Evolutionary conservation across 1,140 invertebrate species (phyloP).

Genomic region (Trichoplusia ni): DNA sequence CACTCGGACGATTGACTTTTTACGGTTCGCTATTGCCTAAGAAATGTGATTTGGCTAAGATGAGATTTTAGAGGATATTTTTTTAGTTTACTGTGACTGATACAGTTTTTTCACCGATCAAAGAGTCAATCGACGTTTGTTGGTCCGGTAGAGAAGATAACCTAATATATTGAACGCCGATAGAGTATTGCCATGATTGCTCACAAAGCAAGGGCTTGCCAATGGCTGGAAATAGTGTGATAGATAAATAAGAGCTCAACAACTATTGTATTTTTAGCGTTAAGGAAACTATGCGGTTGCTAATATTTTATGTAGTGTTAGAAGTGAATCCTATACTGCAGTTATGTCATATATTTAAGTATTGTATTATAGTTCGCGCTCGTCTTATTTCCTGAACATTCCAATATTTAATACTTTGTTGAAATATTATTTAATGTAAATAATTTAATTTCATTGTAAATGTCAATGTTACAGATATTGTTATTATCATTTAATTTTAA

Average conservation of each 20-base stretch:
- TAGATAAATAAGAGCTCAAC: conserved; percentile 68
- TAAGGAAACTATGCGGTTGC: conserved; percentile 53
- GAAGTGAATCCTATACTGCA: conserved; percentile 48
- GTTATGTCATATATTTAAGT: conserved; percentile 47
- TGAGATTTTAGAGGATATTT: not conserved
- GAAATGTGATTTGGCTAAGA: not conserved
- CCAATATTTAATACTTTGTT: conserved; percentile 44
- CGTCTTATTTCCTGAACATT: conserved; percentile 55
- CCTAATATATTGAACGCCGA: conserved; percentile 37
- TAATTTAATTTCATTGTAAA: conserved; percentile 36
- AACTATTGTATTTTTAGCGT: conserved; percentile 47
- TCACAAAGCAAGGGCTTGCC: conserved; percentile 56
- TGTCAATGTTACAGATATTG: conserved; percentile 33
- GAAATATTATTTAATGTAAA: conserved; percentile 38
- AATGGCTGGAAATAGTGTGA: conserved; percentile 59
- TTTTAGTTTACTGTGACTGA: conserved; percentile 4
- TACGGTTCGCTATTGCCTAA: not conserved
- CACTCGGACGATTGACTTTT: conserved; percentile 1
- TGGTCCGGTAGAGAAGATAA: conserved; percentile 12
- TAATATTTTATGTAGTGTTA: conserved; percentile 52
- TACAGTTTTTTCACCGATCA: not conserved
- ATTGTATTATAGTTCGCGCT: conserved; percentile 46
- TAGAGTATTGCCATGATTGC: conserved; percentile 58
- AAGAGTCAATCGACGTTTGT: conserved; percentile 3
- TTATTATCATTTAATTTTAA: conserved; percentile 22